Evolutionary conservation across 2,113 vertebrate species (phyloP).

Genomic region (Microtus montanus): DNA sequence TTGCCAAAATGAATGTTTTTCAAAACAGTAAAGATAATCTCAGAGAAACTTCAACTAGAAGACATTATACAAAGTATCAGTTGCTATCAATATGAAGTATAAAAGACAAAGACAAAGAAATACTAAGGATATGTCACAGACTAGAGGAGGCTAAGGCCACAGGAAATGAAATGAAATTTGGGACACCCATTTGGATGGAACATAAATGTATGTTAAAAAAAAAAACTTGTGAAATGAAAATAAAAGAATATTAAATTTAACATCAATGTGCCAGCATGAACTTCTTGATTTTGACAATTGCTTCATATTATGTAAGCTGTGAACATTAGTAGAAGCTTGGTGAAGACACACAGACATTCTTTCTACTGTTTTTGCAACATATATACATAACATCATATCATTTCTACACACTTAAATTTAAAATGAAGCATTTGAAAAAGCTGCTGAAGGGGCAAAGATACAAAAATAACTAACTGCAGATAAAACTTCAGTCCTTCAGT

Average conservation of each 20-base stretch:
- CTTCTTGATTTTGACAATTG: conserved; percentile 55
- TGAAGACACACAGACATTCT: conserved; percentile 19
- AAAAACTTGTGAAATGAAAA: conserved; percentile 45
- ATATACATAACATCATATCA: conserved; percentile 59
- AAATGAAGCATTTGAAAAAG: conserved; percentile 14
- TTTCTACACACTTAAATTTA: conserved; percentile 52
- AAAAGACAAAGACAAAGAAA: conserved; percentile 17
- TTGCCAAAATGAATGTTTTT: background rate
- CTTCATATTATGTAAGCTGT: conserved; percentile 28
- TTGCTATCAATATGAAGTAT: conserved; percentile 37
- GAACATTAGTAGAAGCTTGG: conserved; percentile 49
- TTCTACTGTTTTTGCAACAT: conserved; percentile 57
- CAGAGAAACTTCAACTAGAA: background rate
- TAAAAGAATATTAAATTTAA: conserved; percentile 37
- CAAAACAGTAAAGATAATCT: background rate
- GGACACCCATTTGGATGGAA: conserved; percentile 8
- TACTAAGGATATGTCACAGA: background rate
- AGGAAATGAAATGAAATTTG: conserved; percentile 40
- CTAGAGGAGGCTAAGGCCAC: background rate
- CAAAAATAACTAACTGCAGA: background rate
- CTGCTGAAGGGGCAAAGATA: conserved; percentile 21
- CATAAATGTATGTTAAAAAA: conserved; percentile 11
- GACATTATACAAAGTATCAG: conserved; percentile 1
- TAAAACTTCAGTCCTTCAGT: background rate
- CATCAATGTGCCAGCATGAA: background rate